phyloP scores from a whole-genome alignment of 2,888 invertebrate species.

The Tillus elongatus region DNA sequence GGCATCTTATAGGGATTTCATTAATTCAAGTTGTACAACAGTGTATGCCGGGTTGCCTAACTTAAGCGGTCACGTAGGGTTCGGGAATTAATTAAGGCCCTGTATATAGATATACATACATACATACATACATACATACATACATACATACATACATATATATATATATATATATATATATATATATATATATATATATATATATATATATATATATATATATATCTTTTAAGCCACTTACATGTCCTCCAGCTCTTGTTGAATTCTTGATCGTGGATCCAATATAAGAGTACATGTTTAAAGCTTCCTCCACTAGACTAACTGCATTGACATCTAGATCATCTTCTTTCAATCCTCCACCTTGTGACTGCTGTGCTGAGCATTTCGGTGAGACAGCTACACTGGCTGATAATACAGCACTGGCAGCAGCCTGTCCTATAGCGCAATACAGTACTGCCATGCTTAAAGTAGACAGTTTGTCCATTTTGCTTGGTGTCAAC shows the following conservation, averaged over 20 bases:
- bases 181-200: not conserved
- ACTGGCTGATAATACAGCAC: constrained; percentile 50
- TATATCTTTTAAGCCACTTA: constrained; percentile 42
- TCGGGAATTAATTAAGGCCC: no score
- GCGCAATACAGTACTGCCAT: constrained; percentile 78
- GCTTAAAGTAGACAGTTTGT: constrained; percentile 71
- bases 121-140: no score
- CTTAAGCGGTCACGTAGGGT: no score
- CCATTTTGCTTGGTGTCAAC: constrained; percentile 71
- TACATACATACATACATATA: no score
- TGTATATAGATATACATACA: no score
- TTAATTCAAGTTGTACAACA: no score
- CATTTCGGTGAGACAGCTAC: constrained; percentile 52
- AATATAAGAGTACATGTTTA: constrained; percentile 76
- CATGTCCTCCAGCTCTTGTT: constrained; percentile 79
- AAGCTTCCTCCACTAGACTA: constrained; percentile 76
- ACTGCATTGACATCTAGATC: constrained; percentile 73
- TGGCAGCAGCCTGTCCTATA: constrained; percentile 59
- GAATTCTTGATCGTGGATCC: constrained; percentile 74
- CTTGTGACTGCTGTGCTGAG: constrained; percentile 35
- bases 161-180: no score
- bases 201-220: constrained; percentile 1
- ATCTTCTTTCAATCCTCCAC: constrained; percentile 51
- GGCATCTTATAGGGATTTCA: no score
- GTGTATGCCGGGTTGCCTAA: no score